Base-by-base conservation (phyloP, 2,113 vertebrate genomes). In the Leucoraja erinaceus region DNA sequence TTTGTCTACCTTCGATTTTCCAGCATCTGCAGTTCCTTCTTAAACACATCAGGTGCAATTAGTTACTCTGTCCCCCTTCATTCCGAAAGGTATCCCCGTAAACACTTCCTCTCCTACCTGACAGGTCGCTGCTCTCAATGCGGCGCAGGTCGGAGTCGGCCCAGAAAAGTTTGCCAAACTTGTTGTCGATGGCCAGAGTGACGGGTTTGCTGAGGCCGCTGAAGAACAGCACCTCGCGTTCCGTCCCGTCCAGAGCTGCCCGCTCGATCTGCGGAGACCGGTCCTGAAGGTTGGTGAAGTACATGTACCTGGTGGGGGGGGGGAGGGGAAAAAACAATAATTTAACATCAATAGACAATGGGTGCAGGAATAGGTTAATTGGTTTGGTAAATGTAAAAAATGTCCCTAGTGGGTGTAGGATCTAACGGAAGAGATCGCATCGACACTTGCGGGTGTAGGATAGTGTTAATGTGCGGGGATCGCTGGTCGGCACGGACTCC, bases 61-160 rank as follows among this genome's bases (percentile, higher is more conserved):
- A 47, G 38, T 47, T 47, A 47, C 38, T 47, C 0, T 25, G 3
- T 4, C 4, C 28, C 10, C 22, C 20, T n/a, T 25, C 25, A 31
- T 33, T 6, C 11, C 11, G 11, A 59, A 28, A 86, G 28, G 25
- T 9, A 5, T 66, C 31, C 59, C 28, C n/a, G 63, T 16, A 88
- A 31, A 18, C 38, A 20, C 0, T 63, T 63, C 31, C 28, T 25
- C 22, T 74, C 93, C 93, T 95, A 99, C 98, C 98, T 77, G 98
- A 99, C 14, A 99, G 97, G 95, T 99, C 98, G 94, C 98, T 99
- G 97, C 98, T 99, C 95, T 99, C 98, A 93, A 99, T 99, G 94
- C 98, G 97, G 0, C 98, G 95, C 94, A 99, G 96, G 95, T 99
- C 98, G 28, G 98, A 98, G 95, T 99, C 98, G 12, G 97, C 98